Base-by-base conservation (phyloP, 2,113 vertebrate species). In the Xenopus laevis region DNA sequence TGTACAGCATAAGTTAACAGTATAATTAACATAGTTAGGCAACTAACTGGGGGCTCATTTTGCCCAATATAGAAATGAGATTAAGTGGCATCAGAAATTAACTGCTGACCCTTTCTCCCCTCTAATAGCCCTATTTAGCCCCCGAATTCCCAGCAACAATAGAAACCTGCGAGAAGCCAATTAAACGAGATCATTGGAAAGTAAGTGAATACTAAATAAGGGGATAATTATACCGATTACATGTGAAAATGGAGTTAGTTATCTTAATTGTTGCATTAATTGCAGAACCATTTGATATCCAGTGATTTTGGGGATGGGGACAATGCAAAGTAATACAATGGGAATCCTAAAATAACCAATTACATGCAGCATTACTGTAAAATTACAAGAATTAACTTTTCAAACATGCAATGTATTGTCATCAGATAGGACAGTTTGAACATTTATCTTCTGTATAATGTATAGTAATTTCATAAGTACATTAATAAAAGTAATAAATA, bases 171-270 rank as follows among this genome's bases (percentile, higher is more conserved):
- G 45, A 15, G 13, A 18, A 67, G 27, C 13, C 46, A 67, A 65
- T 46, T 65, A 65, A 65, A 18, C 9, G n/a, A 16, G 30, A 10
- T 46, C n/a, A 18, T 7, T 40, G 63, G n/a, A 18, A 67, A 44
- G 15, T 20, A 52, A 45, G 4, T 18, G 44, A 45, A 40, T 23
- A n/a, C 16, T 52, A 23, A 65, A 67, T 67, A 27, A 21, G 18
- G 20, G 65, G 18, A 23, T 52, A 47, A 50, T 67, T 67, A 67
- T 67, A n/a, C 44, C n/a, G 17, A 50, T 50, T 50, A 45, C 45
- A 50, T 20, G 10, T 67, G 46, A 50, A 50, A 67, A 50, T 20
- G 2, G 3, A 50, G 18, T 9, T 50, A 23, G n/a, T 50, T 50
- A n/a, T 18, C 61, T 15, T 50, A 67, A 67, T 67, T 67, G 40